Percentiles rank a stretch among this genome's conserved stretches.
phyloP scores from a whole-genome alignment of 1,140 invertebrate species.

The Drosophila sp. region DNA sequence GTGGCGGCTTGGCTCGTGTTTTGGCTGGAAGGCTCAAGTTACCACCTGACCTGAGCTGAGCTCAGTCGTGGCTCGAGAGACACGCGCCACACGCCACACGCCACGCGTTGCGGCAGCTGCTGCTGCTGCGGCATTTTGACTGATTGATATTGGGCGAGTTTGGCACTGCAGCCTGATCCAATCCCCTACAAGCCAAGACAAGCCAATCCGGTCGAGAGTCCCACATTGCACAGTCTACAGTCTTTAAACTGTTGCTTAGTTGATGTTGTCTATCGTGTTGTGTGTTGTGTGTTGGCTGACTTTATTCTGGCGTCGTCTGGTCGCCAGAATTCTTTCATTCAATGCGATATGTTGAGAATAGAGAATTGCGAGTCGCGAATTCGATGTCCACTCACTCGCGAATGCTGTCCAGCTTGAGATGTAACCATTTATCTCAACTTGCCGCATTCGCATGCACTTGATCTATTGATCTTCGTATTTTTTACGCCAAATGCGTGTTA shows the following conservation, averaged over 20 bases:
- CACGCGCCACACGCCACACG: slow-evolving; percentile 39
- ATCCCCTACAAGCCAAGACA: slow-evolving; percentile 8
- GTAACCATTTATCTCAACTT: slow-evolving; percentile 73
- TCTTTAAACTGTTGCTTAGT: slow-evolving; percentile 37
- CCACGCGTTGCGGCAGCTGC: slow-evolving; percentile 50
- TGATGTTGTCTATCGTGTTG: slow-evolving; percentile 22
- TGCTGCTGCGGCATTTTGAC: slow-evolving; percentile 57
- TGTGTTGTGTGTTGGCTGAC: slow-evolving; percentile 33
- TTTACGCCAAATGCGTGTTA: slow-evolving; percentile 53
- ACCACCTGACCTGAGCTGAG: slow-evolving; percentile 57
- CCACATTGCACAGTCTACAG: slow-evolving; percentile 17
- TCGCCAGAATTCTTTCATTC: slow-evolving; percentile 69
- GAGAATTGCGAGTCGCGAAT: background rate
- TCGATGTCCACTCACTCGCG: slow-evolving; percentile 21
- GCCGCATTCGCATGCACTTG: slow-evolving; percentile 76
- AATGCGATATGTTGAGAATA: slow-evolving; percentile 22
- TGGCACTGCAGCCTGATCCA: slow-evolving; percentile 24
- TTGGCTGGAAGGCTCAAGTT: slow-evolving; percentile 50
- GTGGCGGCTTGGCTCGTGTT: slow-evolving; percentile 9
- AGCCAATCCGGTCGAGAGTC: slow-evolving; percentile 20
- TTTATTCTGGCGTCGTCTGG: slow-evolving; percentile 68
- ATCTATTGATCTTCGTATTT: slow-evolving; percentile 81
- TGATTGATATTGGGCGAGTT: slow-evolving; percentile 78
- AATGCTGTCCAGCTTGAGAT: slow-evolving; percentile 62
- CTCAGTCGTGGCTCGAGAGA: slow-evolving; percentile 32